Evolutionary conservation across 2,113 vertebrate species (phyloP), one percentile per base, ranked within the genome.

Genomic region (Coryphaenoides rupestris): DNA sequence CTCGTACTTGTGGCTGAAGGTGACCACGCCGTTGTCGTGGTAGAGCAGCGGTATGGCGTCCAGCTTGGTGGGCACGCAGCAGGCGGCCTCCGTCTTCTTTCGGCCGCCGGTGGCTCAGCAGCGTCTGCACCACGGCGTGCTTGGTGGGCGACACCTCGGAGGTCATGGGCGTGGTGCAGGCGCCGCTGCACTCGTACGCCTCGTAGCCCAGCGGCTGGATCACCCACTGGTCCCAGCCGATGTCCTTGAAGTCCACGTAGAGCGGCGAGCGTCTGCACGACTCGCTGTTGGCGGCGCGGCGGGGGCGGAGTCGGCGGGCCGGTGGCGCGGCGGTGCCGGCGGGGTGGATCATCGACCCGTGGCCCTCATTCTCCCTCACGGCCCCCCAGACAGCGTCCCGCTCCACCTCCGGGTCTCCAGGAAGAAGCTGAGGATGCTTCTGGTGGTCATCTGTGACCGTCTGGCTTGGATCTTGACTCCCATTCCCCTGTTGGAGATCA

Each of bases 211-310:
- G 63, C 0, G 97, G 97, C 7, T 95, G 95, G 0, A 99, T 92
- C 86, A 99, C 91, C 95, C 96, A 99, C 1, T 90, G 87, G 66
- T 99, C 95, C 96, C 96, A 99, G 55, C 95, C 94, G 2, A 99
- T 99, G 74, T 99, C 97, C 86, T 96, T 98, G 87, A 99, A 99
- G 77, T 98, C 93, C 5, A 99, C 95, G 76, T 92, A 95, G 58
- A 99, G 94, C 0, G 94, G 91, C 0, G 90, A 94, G 85, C 91
- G 94, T 80, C 92, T 98, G 86, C 97, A 99, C 47, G 90, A 87
- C 78, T 94, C 93, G 5, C 88, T 92, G 45, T 94, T 96, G 19
- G 93, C 95, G 0, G 94, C 94, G 85, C 97, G 94, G 24, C 97
- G 90, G 83, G 94, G 93, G 21, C 96, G 90, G 45, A 94, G n/a